Conservation (phyloP, 1,140 invertebrate genomes). For the Acromyrmex echinatior region DNA sequence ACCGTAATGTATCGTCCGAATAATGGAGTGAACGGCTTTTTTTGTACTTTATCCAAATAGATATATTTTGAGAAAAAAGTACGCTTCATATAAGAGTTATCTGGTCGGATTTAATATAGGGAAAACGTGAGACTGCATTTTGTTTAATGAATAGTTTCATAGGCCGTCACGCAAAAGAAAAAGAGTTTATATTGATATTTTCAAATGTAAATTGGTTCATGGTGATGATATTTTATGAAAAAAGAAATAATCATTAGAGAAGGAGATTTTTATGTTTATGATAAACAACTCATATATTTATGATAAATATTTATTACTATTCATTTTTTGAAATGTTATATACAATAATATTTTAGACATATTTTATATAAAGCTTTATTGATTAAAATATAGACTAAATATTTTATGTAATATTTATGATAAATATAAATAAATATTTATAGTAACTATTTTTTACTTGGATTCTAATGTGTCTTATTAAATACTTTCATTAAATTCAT, state of each 20-base stretch:
- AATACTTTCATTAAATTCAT: too few species aligned
- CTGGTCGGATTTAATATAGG: background rate
- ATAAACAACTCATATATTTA: background rate
- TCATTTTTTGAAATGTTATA: too few species aligned
- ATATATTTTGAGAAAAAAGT: background rate
- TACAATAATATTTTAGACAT: too few species aligned
- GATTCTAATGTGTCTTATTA: too few species aligned
- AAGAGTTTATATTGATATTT: background rate
- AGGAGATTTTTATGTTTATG: slow-evolving; percentile 6
- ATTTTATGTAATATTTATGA: too few species aligned
- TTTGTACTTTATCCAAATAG: background rate
- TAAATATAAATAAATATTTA: too few species aligned
- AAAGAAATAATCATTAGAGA: background rate
- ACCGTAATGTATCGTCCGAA: slow-evolving; percentile 13
- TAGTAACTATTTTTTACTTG: too few species aligned
- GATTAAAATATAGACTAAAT: too few species aligned
- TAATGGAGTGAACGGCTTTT: background rate
- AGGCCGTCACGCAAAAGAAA: background rate
- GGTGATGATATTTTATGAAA: background rate
- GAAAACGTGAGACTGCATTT: background rate
- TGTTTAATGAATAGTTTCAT: background rate
- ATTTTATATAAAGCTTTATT: too few species aligned
- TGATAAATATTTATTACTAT: too few species aligned
- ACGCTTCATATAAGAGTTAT: background rate
- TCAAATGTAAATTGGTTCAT: background rate